Conservation (phyloP, 2,113 vertebrate genomes). For the Mesocricetus auratus region DNA sequence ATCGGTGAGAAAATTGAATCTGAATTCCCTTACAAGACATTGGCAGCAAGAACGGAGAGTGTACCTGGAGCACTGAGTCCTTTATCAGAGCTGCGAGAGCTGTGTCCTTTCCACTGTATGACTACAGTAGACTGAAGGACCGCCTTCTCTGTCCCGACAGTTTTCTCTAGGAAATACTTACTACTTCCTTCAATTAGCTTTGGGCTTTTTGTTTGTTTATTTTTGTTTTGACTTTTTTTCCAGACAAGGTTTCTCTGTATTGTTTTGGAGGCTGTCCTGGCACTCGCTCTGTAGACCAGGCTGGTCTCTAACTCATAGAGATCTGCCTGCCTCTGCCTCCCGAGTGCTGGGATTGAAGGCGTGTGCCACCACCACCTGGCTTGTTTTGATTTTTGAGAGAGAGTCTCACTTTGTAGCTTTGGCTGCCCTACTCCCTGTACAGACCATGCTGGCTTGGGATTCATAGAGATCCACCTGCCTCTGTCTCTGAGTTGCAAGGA, state of each 20-base stretch:
- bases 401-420: background rate
- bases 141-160: background rate
- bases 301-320: too few relatives aligned
- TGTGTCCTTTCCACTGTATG: background rate
- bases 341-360: too few relatives aligned
- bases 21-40: background rate
- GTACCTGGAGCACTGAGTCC: fast-evolving
- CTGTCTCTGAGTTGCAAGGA: background rate
- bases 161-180: background rate
- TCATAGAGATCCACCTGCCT: background rate
- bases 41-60: background rate
- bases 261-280: too few relatives aligned
- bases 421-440: background rate
- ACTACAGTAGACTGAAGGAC: background rate
- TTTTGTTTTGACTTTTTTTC: too few relatives aligned
- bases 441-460: background rate
- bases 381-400: background rate
- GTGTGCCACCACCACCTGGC: too few relatives aligned
- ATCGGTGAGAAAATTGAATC: background rate
- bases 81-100: background rate
- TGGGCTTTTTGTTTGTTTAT: background rate
- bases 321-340: too few relatives aligned
- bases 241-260: too few relatives aligned
- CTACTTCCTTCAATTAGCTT: background rate
- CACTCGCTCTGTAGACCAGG: too few relatives aligned